Evolutionary conservation across 1,140 invertebrate genomes (phyloP), one percentile per base, ranked within the genome.

Genomic region (Solenopsis fugax): DNA sequence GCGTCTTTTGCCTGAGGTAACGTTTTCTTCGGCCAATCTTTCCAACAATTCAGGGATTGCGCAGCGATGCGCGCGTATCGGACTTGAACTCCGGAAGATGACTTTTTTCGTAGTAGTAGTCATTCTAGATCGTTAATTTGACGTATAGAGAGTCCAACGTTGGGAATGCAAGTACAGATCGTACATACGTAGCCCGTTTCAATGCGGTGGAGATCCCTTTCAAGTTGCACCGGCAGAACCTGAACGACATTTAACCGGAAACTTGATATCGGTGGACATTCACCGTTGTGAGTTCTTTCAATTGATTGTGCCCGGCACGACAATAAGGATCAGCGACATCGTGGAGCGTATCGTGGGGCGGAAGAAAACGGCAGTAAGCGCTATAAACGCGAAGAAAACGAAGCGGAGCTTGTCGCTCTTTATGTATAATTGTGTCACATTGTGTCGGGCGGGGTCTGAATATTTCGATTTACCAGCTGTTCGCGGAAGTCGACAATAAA

Each of bases 241-340:
- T 82, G 86, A 86, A 88, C 87, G 89, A 91, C 87, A 72, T 91
- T 90, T 91, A 91, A 88, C 90, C 90, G 90, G 90, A 88, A 90
- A 91, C 87, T 87, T 91, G 90, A 91, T 91, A 91, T 91, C 90
- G 89, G 89, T 91, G 90, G 90, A 91, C 90, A 90, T 90, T 91
- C 90, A 71, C 60, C 78, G 82, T 67, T 45, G 56, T 45, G 69
- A 54, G 80, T 69, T 90, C 89, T 88, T 88, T 91, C 89, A 90
- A 91, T 91, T 85, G 90, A 90, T 90, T 72, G 77, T 88, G 34
- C 62, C 45, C 88, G 48, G 54, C 65, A 82, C 84, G 77, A 90
- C 90, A 91, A 91, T 87, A 85, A 87, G 90, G 87, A 88, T 91
- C 90, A 85, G 69, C 89, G 76, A 90, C 78, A 76, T 87, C 87